Base-by-base conservation (phyloP, 2,797 vertebrate genomes). In the Notolabrus celidotus region DNA sequence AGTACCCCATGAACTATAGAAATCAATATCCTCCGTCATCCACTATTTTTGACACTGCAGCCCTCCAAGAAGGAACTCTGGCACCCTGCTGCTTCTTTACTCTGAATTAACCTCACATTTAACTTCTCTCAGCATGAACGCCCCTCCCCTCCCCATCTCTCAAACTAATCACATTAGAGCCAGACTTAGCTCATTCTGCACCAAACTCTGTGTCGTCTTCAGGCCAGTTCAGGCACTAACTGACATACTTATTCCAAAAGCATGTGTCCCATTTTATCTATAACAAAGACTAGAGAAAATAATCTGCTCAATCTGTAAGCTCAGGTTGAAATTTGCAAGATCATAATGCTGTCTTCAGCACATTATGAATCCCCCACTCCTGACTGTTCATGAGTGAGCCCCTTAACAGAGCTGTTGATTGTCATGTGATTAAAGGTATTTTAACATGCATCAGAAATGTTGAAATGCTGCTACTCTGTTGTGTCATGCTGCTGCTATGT, bases 331-430 rank as follows among this genome's bases (percentile, higher is more conserved):
- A 54, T 84, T 65, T 31, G 29, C 64, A 54, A 81, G 87, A 88
- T 92, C 92, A 94, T 93, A 92, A 94, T 90, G 88, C 85, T 90
- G 84, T 82, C 68, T 74, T 88, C 79, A 80, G 85, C 75, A 79
- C 93, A 94, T 94, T 92, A 93, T 92, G 92, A 86, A 86, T 88
- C 85, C 70, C 61, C 53, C 31, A 71, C 68, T 74, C 79, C 80
- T 86, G 78, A 89, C 60, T 72, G 76, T 69, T 80, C 33, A 49
- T 34, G 25, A 67, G 45, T 57, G 70, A 77, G 62, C 63, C 62
- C 70, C 55, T 64, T 29, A 78, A 53, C 74, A 36, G 53, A 61
- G 82, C 77, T 85, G 66, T 74, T 68, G n/a, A 57, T 66, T 72
- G 80, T 82, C 64, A 33, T 58, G 56, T 79, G 59, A 69, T 70